Evolutionary conservation across 2,888 invertebrate species (phyloP).

Genomic region (Watsonalla cultraria): DNA sequence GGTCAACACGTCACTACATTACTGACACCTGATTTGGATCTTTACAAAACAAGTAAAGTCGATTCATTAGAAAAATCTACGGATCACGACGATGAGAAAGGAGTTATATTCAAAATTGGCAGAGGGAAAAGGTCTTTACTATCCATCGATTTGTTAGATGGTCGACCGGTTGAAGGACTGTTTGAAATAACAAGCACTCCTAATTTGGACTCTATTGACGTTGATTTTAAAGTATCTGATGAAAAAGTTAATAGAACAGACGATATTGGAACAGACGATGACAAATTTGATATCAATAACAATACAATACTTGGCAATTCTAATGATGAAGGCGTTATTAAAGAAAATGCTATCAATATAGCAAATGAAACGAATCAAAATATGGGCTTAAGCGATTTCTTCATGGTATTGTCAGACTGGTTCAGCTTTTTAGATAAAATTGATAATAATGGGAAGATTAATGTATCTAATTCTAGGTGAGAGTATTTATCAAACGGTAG

Average conservation of each 20-base stretch:
- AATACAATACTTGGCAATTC: constrained; percentile 1
- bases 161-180: not conserved
- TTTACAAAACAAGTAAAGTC: not conserved
- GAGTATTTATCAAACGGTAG: not conserved
- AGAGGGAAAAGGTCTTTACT: constrained; percentile 20
- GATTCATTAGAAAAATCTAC: not conserved
- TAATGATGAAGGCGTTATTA: not conserved
- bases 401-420: constrained; percentile 39
- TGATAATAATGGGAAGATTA: not conserved
- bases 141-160: constrained; percentile 8
- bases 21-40: constrained; percentile 1
- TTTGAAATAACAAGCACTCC: not conserved
- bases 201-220: not conserved
- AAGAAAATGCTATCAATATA: constrained; percentile 1
- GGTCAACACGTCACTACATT: not conserved
- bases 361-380: constrained; percentile 1
- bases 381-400: constrained; percentile 33
- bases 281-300: not conserved
- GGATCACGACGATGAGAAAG: not conserved
- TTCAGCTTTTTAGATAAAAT: constrained; percentile 20
- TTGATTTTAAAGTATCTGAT: not conserved
- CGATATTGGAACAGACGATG: not conserved
- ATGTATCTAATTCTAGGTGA: not conserved
- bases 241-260: not conserved
- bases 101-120: not conserved